These are phyloP conservation scores for Synanthedon tipuliformis DNA, from an alignment of 2,888 invertebrate genomes.

Conservation along the genomic window DNA sequence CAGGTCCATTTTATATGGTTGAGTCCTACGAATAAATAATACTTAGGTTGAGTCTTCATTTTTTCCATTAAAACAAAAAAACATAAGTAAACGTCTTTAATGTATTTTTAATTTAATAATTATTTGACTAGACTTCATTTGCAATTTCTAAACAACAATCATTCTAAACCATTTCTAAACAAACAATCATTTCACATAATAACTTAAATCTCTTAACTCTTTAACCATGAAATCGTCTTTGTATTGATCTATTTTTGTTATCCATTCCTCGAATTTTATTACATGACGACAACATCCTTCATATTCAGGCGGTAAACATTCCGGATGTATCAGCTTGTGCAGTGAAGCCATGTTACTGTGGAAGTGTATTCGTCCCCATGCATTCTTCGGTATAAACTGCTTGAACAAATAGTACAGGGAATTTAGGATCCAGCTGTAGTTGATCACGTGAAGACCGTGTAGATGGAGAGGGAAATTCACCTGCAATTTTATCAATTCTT, in stretches of 20 bases:
- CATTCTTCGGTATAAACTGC: slow-evolving; percentile 76
- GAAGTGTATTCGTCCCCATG: slow-evolving; percentile 65
- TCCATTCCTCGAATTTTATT: slow-evolving; percentile 74
- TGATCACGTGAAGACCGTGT: slow-evolving; percentile 79
- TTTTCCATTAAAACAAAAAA: slow-evolving; percentile 23
- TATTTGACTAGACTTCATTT: too few relatives aligned
- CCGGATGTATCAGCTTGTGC: slow-evolving; percentile 43
- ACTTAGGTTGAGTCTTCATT: too few relatives aligned
- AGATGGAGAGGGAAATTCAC: slow-evolving; percentile 79
- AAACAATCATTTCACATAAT: slow-evolving; percentile 23
- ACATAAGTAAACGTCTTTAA: not conserved
- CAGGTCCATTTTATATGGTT: too few relatives aligned
- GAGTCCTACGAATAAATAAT: too few relatives aligned
- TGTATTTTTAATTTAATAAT: too few relatives aligned
- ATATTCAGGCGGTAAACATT: slow-evolving; percentile 46
- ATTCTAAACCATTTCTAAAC: too few relatives aligned
- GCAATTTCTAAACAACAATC: not conserved
- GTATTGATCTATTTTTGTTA: slow-evolving; percentile 60
- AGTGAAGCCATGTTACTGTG: slow-evolving; percentile 48
- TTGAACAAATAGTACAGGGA: slow-evolving; percentile 81
- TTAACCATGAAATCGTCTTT: slow-evolving; percentile 66
- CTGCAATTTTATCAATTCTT: slow-evolving; percentile 34
- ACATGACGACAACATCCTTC: slow-evolving; percentile 64
- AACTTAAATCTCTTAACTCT: slow-evolving; percentile 74
- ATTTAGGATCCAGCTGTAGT: slow-evolving; percentile 84